Evolutionary conservation across 2,888 invertebrate species (phyloP).

Genomic region (Octodonta nipae): DNA sequence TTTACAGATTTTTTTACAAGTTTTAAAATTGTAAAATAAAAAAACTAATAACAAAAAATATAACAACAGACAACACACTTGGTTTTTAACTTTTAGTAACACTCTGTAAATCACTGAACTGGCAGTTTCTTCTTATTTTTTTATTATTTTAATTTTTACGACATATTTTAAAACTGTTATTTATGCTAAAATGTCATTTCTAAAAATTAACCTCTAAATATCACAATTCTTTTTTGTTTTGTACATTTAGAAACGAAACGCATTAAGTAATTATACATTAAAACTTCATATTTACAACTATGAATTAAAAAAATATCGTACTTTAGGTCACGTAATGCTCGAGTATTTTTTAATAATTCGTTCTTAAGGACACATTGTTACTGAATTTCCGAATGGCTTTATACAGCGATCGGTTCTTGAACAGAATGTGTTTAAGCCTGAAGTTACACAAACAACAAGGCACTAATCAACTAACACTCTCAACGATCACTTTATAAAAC

Average conservation of each 20-base stretch:
- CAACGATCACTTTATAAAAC: too few relatives aligned
- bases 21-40: slow-evolving; percentile 17
- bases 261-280: slow-evolving; percentile 14
- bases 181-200: slow-evolving; percentile 12
- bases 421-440: too few relatives aligned
- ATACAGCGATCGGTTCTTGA: too few relatives aligned
- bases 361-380: slow-evolving; percentile 17
- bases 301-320: slow-evolving; percentile 21
- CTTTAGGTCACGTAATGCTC: slow-evolving; percentile 18
- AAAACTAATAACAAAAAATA: slow-evolving; percentile 19
- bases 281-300: slow-evolving; percentile 17
- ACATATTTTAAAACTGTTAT: slow-evolving; percentile 11
- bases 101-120: slow-evolving; percentile 22
- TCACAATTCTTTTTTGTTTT: slow-evolving; percentile 25
- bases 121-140: slow-evolving; percentile 15
- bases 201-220: slow-evolving; percentile 25
- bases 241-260: slow-evolving; percentile 18
- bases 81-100: slow-evolving; percentile 6
- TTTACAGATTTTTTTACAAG: slow-evolving; percentile 22
- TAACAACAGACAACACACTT: slow-evolving; percentile 14
- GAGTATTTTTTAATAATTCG: slow-evolving; percentile 24
- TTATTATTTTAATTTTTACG: slow-evolving; percentile 10
- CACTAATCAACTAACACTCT: too few relatives aligned
- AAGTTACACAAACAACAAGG: too few relatives aligned
- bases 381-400: too few relatives aligned